A percentile compares a stretch with the other conserved stretches of the same genome.
Evolutionary conservation across 2,113 vertebrate species (phyloP).

Genomic region (Hemiscyllium ocellatum): DNA sequence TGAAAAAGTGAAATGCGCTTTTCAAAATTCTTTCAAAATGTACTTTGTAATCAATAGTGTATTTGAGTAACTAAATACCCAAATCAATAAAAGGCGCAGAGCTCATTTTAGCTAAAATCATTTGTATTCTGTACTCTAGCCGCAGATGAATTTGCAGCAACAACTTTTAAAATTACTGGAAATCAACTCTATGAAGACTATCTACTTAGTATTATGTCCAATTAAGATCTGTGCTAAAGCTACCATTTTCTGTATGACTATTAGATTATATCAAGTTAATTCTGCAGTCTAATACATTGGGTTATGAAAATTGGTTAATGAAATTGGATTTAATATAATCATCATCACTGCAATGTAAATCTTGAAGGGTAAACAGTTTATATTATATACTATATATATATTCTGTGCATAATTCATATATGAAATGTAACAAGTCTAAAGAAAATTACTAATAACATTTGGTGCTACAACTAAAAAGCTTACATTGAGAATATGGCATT

Average conservation of each 20-base stretch:
- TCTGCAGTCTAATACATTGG: neutral
- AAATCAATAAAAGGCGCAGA: slow-evolving; percentile 58
- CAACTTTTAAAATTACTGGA: neutral
- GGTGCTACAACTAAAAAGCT: neutral
- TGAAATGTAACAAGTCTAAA: neutral
- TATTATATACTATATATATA: neutral
- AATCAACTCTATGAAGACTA: neutral
- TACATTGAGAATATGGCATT: neutral
- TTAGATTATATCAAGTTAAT: neutral
- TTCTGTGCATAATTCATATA: neutral
- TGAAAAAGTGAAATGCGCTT: slow-evolving; percentile 1
- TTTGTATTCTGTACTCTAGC: slow-evolving; percentile 43
- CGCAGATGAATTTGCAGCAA: neutral
- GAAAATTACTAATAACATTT: neutral
- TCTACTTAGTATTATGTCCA: neutral
- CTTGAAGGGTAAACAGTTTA: neutral
- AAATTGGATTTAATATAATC: neutral
- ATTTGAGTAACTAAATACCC: slow-evolving; percentile 61
- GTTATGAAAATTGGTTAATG: neutral
- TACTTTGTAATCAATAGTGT: slow-evolving; percentile 60
- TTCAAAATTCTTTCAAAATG: slow-evolving; percentile 30
- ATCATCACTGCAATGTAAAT: neutral
- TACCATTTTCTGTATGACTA: neutral
- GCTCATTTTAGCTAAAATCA: slow-evolving; percentile 58
- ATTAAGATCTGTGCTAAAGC: neutral